phyloP scores from a whole-genome alignment of 2,888 invertebrate species.

The Epinotia bilunana region DNA sequence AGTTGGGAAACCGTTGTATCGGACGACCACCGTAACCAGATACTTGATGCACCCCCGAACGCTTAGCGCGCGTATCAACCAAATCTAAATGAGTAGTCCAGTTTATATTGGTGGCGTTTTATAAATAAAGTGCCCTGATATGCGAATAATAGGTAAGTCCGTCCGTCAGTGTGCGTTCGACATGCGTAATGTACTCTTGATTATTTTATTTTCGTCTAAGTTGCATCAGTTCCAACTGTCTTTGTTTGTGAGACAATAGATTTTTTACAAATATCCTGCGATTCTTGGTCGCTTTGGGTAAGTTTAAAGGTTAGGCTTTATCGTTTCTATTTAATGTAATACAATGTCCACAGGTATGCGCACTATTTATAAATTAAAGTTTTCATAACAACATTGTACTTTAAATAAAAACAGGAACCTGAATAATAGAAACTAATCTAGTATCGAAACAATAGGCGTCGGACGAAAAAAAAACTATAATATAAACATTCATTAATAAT shows the following conservation, averaged over 20 bases:
- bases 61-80: constrained; percentile 49
- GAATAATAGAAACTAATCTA: constrained; percentile 23
- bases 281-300: not conserved
- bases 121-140: constrained; percentile 81
- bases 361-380: not conserved
- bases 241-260: constrained; percentile 41
- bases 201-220: constrained; percentile 65
- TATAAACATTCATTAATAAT: constrained; percentile 65
- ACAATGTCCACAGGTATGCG: not conserved
- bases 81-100: constrained; percentile 65
- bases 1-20: constrained; percentile 81
- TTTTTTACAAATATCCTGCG: constrained; percentile 17
- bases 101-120: constrained; percentile 68
- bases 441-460: constrained; percentile 39
- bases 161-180: constrained; percentile 62
- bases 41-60: constrained; percentile 61
- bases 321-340: not conserved
- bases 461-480: constrained; percentile 48
- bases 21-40: constrained; percentile 63
- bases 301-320: not conserved
- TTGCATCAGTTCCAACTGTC: constrained; percentile 51
- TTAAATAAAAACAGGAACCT: constrained; percentile 9
- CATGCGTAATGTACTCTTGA: constrained; percentile 56
- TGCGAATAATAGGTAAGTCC: constrained; percentile 81
- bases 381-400: not conserved